phyloP scores from a whole-genome alignment of 2,797 vertebrate species.

The Platalea minor region DNA sequence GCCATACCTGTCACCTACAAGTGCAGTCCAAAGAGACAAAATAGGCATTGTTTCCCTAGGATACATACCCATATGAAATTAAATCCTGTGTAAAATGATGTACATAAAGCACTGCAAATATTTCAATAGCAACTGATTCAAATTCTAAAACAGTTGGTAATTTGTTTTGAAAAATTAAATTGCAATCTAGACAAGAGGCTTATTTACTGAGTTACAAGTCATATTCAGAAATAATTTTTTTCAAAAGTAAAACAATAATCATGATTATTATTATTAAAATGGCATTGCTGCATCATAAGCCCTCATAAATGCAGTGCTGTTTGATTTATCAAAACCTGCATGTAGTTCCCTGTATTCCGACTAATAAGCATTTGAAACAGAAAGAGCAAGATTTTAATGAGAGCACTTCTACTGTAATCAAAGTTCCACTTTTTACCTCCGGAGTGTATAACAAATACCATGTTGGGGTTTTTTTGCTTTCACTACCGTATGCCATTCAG shows the following conservation, averaged over 20 bases:
- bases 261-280: background rate
- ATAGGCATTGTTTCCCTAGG: background rate
- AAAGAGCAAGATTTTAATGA: background rate
- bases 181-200: background rate
- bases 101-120: background rate
- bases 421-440: background rate
- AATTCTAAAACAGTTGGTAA: background rate
- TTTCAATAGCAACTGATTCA: background rate
- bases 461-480: background rate
- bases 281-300: background rate
- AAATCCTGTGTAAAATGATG: background rate
- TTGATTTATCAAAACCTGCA: background rate
- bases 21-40: background rate
- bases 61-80: background rate
- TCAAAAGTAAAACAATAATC: background rate
- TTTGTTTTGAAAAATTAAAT: constrained; percentile 24
- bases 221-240: background rate
- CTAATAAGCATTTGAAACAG: background rate
- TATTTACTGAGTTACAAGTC: background rate
- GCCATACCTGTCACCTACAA: background rate
- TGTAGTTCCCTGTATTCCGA: background rate
- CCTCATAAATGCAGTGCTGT: background rate
- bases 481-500: background rate
- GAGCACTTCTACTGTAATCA: background rate
- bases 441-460: background rate